These are phyloP conservation scores for mouse (Mus musculus) DNA, from an alignment of 2,113 vertebrate species.

Conservation along the genomic window DNA sequence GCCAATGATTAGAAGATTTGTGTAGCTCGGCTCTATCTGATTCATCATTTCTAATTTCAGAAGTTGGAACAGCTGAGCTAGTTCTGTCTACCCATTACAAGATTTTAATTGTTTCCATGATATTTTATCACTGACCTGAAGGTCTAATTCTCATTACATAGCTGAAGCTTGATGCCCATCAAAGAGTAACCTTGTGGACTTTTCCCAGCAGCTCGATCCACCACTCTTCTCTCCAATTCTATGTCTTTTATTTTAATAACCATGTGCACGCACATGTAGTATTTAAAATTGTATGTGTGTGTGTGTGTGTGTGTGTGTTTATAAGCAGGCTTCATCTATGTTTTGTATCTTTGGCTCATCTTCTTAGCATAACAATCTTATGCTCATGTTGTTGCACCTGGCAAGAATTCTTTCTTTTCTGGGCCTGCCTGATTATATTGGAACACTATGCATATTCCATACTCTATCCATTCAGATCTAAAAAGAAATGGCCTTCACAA, in stretches of 20 bases:
- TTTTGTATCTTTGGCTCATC: neutral
- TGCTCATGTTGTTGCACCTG: neutral
- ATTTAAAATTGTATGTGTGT: neutral
- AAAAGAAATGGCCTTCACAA: neutral
- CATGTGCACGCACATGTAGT: neutral
- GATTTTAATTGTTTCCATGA: neutral
- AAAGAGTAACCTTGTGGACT: no score
- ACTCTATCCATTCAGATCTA: neutral
- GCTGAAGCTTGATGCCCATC: neutral
- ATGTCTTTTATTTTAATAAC: neutral
- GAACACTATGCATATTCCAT: fast-evolving
- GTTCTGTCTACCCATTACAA: neutral
- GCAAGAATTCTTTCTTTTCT: neutral
- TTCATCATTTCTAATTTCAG: neutral
- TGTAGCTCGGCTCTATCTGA: neutral
- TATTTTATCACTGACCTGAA: neutral
- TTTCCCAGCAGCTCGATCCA: fast-evolving
- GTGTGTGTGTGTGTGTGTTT: fast-evolving
- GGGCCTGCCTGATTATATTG: neutral
- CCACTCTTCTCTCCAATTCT: neutral
- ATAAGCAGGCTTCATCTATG: neutral
- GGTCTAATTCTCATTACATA: neutral
- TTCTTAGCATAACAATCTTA: no score
- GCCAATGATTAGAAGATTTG: neutral
- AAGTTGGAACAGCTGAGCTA: neutral